phyloP scores from a whole-genome alignment of 2,113 vertebrate genomes.

The Ifrita kowaldi region DNA sequence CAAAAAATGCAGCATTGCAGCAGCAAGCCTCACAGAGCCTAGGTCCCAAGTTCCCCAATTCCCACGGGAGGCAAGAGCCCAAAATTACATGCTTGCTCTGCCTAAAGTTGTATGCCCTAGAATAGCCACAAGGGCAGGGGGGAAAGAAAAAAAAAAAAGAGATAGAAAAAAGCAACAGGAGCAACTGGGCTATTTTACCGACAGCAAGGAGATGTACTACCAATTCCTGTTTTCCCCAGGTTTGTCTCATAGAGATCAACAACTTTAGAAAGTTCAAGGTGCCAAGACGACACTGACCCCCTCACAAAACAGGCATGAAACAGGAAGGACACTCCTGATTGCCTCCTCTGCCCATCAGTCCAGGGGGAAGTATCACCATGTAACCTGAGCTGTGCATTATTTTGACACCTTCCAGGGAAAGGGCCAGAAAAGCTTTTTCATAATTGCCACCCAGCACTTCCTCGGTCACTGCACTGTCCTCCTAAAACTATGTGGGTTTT shows the following conservation, averaged over 20 bases:
- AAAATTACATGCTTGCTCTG: background rate
- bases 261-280: background rate
- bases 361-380: accelerated
- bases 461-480: background rate
- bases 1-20: background rate
- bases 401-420: background rate
- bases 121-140: accelerated
- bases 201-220: background rate
- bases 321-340: background rate
- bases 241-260: background rate
- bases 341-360: background rate
- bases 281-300: background rate
- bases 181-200: background rate
- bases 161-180: background rate
- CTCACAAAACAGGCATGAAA: background rate
- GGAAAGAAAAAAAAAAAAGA: background rate
- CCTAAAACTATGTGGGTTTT: background rate
- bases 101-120: background rate
- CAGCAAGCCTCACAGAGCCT: background rate
- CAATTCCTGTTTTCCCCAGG: background rate
- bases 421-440: background rate
- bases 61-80: background rate
- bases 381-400: background rate
- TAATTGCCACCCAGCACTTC: background rate
- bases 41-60: background rate